Evolutionary conservation across 2,888 invertebrate species (phyloP).

Genomic region (Melitaea athalia): DNA sequence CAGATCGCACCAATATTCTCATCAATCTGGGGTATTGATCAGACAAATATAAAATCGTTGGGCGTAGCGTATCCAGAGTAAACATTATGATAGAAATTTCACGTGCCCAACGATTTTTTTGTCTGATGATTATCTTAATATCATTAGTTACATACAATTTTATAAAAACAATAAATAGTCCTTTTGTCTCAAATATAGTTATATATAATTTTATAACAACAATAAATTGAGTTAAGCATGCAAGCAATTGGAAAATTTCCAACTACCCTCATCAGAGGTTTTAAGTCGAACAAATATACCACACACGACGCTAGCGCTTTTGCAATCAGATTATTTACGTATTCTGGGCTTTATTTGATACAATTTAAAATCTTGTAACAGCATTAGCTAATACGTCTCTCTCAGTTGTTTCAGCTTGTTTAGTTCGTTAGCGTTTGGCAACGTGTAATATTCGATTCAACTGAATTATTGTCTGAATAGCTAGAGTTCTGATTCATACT

Average conservation of each 20-base stretch:
- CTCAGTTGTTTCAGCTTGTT: background rate
- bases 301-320: background rate
- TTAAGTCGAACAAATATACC: background rate
- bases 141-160: too few relatives aligned
- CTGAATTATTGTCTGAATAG: background rate
- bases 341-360: background rate
- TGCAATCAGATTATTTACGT: conserved; percentile 4
- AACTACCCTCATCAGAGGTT: background rate
- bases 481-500: background rate
- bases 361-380: conserved; percentile 4
- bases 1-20: too few relatives aligned
- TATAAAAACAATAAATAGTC: too few relatives aligned
- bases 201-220: background rate
- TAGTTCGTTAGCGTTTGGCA: background rate
- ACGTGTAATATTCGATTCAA: background rate
- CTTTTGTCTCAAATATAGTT: too few relatives aligned
- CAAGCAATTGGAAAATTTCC: conserved; percentile 6
- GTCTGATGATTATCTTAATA: too few relatives aligned
- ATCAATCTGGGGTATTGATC: too few relatives aligned
- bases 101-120: too few relatives aligned
- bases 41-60: too few relatives aligned
- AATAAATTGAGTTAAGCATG: background rate
- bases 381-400: background rate
- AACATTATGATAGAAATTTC: too few relatives aligned
- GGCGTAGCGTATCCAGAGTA: too few relatives aligned